Base-by-base conservation (phyloP, 2,113 vertebrate species). In the Sander vitreus region DNA sequence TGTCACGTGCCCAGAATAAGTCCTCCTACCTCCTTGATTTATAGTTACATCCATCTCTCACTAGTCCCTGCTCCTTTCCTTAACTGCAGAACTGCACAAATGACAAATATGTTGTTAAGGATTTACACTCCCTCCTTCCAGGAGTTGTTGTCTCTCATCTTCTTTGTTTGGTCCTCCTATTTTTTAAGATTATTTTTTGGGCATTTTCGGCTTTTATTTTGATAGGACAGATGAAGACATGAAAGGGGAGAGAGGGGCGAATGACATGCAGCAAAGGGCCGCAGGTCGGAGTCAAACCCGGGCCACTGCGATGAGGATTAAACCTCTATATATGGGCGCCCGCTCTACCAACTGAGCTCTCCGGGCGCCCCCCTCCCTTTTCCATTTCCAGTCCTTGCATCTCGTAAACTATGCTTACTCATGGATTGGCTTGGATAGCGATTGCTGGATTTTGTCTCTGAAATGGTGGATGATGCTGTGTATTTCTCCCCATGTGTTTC, bases 1-100 rank as follows among this genome's bases (percentile, higher is more conserved):
- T 15, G 30, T 39, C 16, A 25, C 16, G 16, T 73, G 30, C 43
- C 11, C 21, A n/a, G 55, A 53, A 21, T 33, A 15, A 54, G 59
- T 36, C 55, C 51, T 73, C 55, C n/a, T 12, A 27, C 27, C 27
- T 67, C 50, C 25, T 67, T 71, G 60, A 67, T 81, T 53, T 73
- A 27, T 39, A 39, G 39, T 7, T 30, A 8, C 54, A 63, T 85
- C 64, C 55, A 69, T 69, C 65, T 50, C 33, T 45, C 60, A 18
- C 45, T 13, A 5, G 11, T 6, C 50, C 1, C n/a, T 50, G 16
- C 19, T 76, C 64, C 57, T 58, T 66, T 60, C 30, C 16, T 30
- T 30, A 33, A 23, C 43, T 69, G 79, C 57, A 48, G 70, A 33
- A 30, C 64, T 63, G 51, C 57, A 36, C 50, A 69, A 23, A 79